A percentile compares a stretch with the other conserved stretches of the same genome.
These are phyloP conservation scores for Eueremaeus valkanovi DNA, from an alignment of 2,888 invertebrate genomes.

Conservation along the genomic window DNA sequence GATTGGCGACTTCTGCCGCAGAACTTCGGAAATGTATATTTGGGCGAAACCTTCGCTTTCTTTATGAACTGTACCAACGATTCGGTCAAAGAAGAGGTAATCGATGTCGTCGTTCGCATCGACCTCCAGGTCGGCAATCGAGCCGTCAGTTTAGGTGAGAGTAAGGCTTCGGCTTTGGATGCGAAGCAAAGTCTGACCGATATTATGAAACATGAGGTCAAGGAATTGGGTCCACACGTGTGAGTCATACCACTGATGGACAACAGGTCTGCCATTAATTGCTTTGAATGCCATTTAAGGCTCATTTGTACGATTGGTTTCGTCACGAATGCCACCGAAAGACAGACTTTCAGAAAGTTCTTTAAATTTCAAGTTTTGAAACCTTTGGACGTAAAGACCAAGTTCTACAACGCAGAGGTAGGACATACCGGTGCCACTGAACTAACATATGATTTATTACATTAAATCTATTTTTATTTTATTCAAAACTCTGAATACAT, in stretches of 20 bases:
- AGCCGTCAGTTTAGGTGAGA: conserved; percentile 28
- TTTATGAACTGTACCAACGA: conserved; percentile 97
- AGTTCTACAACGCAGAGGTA: conserved; percentile 90
- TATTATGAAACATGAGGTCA: conserved; percentile 98
- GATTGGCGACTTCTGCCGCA: conserved; percentile 41
- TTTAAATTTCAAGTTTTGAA: conserved; percentile 92
- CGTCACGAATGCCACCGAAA: conserved; percentile 65
- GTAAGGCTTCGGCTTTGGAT: conserved; percentile 31
- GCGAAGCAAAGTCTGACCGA: conserved; percentile 77
- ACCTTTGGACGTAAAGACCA: conserved; percentile 96
- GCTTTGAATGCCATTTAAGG: conserved; percentile 56
- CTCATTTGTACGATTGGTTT: conserved; percentile 95
- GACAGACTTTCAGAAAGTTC: conserved; percentile 87
- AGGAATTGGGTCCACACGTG: conserved; percentile 97
- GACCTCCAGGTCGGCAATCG: conserved; percentile 46
- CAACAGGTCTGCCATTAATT: conserved; percentile 7
- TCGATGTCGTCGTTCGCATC: conserved; percentile 77
- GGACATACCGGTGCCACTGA: conserved; percentile 18
- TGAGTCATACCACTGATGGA: conserved; percentile 54
- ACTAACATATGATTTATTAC: no score
- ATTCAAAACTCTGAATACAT: no score
- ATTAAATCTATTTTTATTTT: no score
- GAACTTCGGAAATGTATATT: conserved; percentile 77
- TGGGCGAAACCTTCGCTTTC: conserved; percentile 97
- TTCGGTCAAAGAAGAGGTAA: conserved; percentile 60